A percentile compares a stretch with the other conserved stretches of the same genome.
Evolutionary conservation across 2,888 invertebrate genomes (phyloP).

Genomic region (Eurytoma adleriae): DNA sequence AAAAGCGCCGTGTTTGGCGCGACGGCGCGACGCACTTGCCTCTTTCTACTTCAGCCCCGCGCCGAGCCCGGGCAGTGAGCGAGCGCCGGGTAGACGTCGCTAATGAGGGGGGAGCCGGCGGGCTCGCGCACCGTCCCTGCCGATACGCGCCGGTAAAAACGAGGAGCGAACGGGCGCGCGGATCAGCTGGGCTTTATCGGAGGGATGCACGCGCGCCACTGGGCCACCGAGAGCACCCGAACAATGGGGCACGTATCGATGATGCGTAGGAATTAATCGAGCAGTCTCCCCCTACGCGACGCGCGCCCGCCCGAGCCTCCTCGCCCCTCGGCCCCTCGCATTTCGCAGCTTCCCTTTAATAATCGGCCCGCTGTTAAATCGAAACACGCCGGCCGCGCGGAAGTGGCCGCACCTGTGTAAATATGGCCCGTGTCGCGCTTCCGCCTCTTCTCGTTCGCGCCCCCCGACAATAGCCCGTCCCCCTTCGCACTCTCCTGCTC

Average conservation of each 20-base stretch:
- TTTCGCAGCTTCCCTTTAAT: slow-evolving; percentile 60
- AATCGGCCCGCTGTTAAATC: slow-evolving; percentile 58
- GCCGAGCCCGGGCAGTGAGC: background rate
- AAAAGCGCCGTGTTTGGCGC: background rate
- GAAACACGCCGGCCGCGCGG: slow-evolving; percentile 18
- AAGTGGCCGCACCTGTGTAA: background rate
- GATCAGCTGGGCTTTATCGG: slow-evolving; percentile 59
- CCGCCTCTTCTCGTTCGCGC: background rate
- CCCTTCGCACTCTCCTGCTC: no score
- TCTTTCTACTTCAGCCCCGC: background rate
- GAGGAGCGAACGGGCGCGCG: slow-evolving; percentile 46
- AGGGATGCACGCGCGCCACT: slow-evolving; percentile 44
- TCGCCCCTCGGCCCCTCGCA: slow-evolving; percentile 35
- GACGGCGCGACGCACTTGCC: slow-evolving; percentile 10
- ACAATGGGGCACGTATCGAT: slow-evolving; percentile 40
- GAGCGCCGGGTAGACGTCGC: background rate
- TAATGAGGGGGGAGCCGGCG: slow-evolving; percentile 13
- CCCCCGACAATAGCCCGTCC: background rate
- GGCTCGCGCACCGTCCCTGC: background rate
- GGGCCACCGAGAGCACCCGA: background rate
- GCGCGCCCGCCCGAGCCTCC: background rate
- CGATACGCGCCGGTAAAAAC: slow-evolving; percentile 17
- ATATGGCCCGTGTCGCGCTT: background rate
- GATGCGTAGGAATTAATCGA: slow-evolving; percentile 53
- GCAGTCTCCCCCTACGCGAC: slow-evolving; percentile 45